Base-by-base conservation (phyloP, 1,140 invertebrate genomes). In the Macrobrachium nipponense region DNA sequence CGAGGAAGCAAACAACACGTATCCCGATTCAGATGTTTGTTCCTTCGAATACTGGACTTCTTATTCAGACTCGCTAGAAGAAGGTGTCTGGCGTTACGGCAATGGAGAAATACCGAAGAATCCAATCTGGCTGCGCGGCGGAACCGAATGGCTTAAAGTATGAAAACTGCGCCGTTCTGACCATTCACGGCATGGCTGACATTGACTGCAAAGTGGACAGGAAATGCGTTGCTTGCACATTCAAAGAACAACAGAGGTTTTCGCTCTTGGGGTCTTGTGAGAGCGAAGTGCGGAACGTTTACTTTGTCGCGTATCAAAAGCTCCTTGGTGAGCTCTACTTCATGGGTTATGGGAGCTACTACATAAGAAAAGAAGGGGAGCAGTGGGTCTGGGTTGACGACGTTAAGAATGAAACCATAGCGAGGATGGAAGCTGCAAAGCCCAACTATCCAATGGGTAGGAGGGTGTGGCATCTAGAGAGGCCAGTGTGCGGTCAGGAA, bases 141-240 rank as follows among this genome's bases (percentile, higher is more conserved):
- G 87, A 88, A 68, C 87, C 87, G 8, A 88, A 88, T 58, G 87
- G 87, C 0, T 36, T 86, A 20, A 64, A 80, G 0, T 88, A 86
- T 66, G 87, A 88, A 75, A 80, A 80, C 61, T 88, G 87, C 43
- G 84, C 58, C 7, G 60, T 77, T 11, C 68, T 86, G 18, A 83
- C 68, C 18, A 72, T 64, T 10, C 72, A 79, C 4, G 84, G 87
- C 6, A 20, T 83, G 5, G 60, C 58, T 51, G 87, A 88, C 20
- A 64, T 83, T 14, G 80, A 88, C 58, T 88, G 87, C 61, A 20
- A n/a, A 18, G 18, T 62, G 43, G 60, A 86, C 7, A 0, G 20
- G 18, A 80, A 79, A 43, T 86, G 84, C 60, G 58, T 61, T 66
- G 79, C 80, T 15, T 88, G 87, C 36, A 27, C 36, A 18, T 82